These are phyloP conservation scores for Epizoanthus fatuus DNA, from an alignment of 92 coral and sea anemone genomes.

Conservation along the genomic window DNA sequence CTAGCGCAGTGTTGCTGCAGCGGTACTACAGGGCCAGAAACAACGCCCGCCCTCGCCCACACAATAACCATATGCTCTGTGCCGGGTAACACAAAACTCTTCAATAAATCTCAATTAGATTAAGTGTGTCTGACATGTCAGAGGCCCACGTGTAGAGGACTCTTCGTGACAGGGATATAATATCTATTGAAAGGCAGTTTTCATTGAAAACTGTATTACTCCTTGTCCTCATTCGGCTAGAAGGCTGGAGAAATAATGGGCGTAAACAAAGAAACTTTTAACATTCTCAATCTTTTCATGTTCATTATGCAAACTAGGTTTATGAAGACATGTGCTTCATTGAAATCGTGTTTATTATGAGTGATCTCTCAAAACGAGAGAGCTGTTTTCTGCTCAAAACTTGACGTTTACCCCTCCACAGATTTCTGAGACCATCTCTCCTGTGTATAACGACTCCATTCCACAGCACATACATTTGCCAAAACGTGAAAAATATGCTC, in stretches of 20 bases:
- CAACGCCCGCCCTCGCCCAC: conserved; percentile 25
- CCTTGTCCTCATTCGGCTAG: conserved; percentile 77
- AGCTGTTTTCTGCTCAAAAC: conserved; percentile 1
- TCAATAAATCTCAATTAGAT: conserved; percentile 68
- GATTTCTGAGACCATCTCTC: not conserved
- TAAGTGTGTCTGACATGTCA: conserved; percentile 83
- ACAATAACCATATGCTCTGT: conserved; percentile 74
- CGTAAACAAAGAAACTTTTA: conserved; percentile 68
- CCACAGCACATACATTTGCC: not conserved
- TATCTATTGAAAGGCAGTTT: conserved; percentile 71
- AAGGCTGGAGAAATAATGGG: conserved; percentile 72
- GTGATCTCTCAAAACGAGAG: conserved; percentile 12
- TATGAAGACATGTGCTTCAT: conserved; percentile 86
- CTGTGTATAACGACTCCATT: not conserved
- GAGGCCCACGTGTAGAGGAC: conserved; percentile 67
- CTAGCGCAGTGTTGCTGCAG: not conserved
- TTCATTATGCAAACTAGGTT: conserved; percentile 92
- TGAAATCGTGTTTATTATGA: conserved; percentile 73
- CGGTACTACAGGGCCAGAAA: not conserved
- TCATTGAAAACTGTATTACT: conserved; percentile 59
- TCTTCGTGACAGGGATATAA: conserved; percentile 62
- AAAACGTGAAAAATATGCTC: not conserved
- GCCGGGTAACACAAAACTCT: conserved; percentile 61
- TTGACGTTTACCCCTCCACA: not conserved
- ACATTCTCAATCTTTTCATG: conserved; percentile 81